Base-by-base conservation (phyloP, 2,113 vertebrate species). In the Poecilia latipinna region DNA sequence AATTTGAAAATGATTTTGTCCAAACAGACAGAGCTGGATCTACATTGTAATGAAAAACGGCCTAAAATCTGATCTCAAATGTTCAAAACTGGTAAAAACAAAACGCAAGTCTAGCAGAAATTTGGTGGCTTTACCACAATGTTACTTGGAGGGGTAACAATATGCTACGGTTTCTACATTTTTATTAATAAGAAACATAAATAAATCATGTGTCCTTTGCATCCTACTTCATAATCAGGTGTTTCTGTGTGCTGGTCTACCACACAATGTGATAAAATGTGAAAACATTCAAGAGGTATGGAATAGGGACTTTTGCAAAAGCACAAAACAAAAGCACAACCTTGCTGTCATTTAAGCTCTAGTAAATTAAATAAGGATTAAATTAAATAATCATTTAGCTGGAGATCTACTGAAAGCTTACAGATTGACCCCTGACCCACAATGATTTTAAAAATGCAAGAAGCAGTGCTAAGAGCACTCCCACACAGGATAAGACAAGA, bases 371-470 rank as follows among this genome's bases (percentile, higher is more conserved):
- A 85, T 57, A 31, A 28, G 0, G 22, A 32, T 44, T 70, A 33
- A 65, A 65, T 68, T 2, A 79, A 77, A 77, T 65, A 33, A 77
- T 83, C 24, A 17, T 39, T 76, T 57, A 32, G 54, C 32, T 11
- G 26, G 17, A 74, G 28, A 68, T 33, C 57, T 72, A n/a, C 44
- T 24, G 15, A 44, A 71, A 66, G 35, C 70, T 82, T 42, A 63
- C 70, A 78, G 32, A 61, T n/a, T 8, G 51, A 69, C 80, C 75
- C 32, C 13, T 35, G 54, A 51, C 72, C 57, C 7, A 2, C 44
- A 64, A 65, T 61, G 57, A 68, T 75, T 80, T 72, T n/a, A 61
- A 68, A 76, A 78, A 70, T 29, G 65, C 26, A 0, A 73, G 77
- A 51, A 29, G 70, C 12, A 17, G n/a, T 12, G 17, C 24, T 32